phyloP scores from a whole-genome alignment of 2,113 vertebrate species.

The Rissa tridactyla region DNA sequence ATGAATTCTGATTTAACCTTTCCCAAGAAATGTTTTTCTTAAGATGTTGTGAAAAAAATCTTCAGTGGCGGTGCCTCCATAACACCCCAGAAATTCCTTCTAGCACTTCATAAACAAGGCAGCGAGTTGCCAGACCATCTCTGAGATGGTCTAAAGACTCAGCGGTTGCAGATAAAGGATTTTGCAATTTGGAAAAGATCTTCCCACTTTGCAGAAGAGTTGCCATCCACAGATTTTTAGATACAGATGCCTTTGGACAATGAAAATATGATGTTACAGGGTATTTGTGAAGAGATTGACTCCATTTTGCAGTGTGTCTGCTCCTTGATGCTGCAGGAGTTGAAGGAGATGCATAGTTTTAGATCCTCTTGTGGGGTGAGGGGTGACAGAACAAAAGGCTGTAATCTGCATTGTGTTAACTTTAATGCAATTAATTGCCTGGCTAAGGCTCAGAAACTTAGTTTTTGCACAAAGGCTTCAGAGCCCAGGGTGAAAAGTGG shows the following conservation, averaged over 20 bases:
- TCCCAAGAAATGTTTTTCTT: neutral
- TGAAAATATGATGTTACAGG: fast-evolving
- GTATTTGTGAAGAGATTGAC: neutral
- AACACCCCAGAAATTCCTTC: neutral
- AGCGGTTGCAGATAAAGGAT: fast-evolving
- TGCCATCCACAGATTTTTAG: neutral
- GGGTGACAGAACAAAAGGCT: neutral
- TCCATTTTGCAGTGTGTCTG: neutral
- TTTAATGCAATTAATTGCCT: neutral
- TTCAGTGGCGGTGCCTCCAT: fast-evolving
- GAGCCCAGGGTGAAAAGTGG: neutral
- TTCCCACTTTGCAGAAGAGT: neutral
- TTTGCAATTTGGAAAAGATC: neutral
- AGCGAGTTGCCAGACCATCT: neutral
- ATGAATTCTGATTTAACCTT: neutral
- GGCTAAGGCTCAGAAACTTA: neutral
- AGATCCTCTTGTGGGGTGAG: neutral
- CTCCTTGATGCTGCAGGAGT: neutral
- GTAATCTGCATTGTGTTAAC: neutral
- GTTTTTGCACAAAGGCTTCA: neutral
- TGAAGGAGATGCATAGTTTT: neutral
- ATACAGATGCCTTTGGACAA: neutral
- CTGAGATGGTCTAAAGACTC: neutral
- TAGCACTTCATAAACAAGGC: neutral
- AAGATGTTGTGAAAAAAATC: neutral